Conservation (phyloP, 1,140 invertebrate species). For the Cyrtorhinus lividipennis region DNA sequence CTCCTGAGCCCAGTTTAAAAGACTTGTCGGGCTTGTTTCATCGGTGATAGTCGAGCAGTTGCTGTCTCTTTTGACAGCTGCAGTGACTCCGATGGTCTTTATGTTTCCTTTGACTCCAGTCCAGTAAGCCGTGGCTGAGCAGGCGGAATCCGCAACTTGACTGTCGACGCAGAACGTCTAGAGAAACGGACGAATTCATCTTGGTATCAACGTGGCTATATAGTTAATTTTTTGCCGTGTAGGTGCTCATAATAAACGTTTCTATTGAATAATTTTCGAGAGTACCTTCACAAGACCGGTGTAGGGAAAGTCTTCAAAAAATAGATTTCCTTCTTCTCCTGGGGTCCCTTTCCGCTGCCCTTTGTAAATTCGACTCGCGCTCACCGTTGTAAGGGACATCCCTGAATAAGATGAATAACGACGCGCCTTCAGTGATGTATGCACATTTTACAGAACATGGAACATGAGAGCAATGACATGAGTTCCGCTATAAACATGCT, state of each 20-base stretch:
- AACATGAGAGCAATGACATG: too few relatives aligned
- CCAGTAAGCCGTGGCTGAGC: slow-evolving; percentile 68
- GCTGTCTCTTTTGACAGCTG: slow-evolving; percentile 37
- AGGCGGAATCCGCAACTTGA: slow-evolving; percentile 69
- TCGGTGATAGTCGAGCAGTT: slow-evolving; percentile 43
- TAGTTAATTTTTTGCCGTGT: not conserved
- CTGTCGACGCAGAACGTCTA: slow-evolving; percentile 71
- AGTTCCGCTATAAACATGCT: too few relatives aligned
- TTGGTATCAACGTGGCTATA: slow-evolving; percentile 20
- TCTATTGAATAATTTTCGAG: slow-evolving; percentile 11
- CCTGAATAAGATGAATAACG: too few relatives aligned
- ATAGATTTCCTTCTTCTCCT: slow-evolving; percentile 41
- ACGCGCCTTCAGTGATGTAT: too few relatives aligned
- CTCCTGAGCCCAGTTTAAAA: slow-evolving; percentile 56
- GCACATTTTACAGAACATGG: too few relatives aligned
- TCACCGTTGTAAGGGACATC: slow-evolving; percentile 53
- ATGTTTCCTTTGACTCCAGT: slow-evolving; percentile 69
- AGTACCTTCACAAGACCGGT: slow-evolving; percentile 54
- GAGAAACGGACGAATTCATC: slow-evolving; percentile 28
- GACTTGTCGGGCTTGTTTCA: slow-evolving; percentile 42
- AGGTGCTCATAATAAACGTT: slow-evolving; percentile 16
- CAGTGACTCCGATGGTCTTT: slow-evolving; percentile 54
- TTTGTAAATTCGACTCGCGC: slow-evolving; percentile 47
- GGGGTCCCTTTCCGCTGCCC: slow-evolving; percentile 38
- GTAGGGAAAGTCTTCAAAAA: slow-evolving; percentile 63